phyloP scores from a whole-genome alignment of 1,140 invertebrate species.

The Heliconius nattereri region DNA sequence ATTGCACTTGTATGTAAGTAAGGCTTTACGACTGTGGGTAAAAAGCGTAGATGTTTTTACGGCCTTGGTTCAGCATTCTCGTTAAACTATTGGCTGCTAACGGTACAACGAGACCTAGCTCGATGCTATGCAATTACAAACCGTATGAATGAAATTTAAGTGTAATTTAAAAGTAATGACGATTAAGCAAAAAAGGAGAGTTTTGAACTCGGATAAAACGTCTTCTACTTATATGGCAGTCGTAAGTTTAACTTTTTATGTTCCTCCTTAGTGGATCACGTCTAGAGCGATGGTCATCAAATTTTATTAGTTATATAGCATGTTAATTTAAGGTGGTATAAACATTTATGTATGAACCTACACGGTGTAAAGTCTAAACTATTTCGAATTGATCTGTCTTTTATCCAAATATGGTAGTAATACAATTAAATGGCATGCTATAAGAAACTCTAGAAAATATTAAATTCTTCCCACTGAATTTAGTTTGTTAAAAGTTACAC shows the following conservation, averaged over 20 bases:
- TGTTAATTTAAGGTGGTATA: slow-evolving; percentile 2
- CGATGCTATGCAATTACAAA: slow-evolving; percentile 18
- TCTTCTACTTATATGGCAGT: slow-evolving; percentile 15
- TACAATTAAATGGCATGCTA: background rate
- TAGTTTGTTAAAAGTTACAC: background rate
- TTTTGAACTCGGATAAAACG: slow-evolving; percentile 21
- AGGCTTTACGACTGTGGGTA: slow-evolving; percentile 21
- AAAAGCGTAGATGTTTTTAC: slow-evolving; percentile 33
- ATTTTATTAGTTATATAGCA: slow-evolving; percentile 20
- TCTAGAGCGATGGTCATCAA: slow-evolving; percentile 25
- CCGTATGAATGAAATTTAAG: slow-evolving; percentile 17
- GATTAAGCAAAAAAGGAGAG: slow-evolving; percentile 26
- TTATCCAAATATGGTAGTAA: background rate
- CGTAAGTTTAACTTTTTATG: slow-evolving; percentile 26
- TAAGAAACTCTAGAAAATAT: background rate
- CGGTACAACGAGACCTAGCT: slow-evolving; percentile 26
- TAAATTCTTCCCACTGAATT: background rate
- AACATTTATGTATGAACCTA: background rate
- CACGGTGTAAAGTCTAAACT: background rate
- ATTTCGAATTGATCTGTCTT: background rate
- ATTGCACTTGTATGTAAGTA: slow-evolving; percentile 26
- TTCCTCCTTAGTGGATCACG: slow-evolving; percentile 2
- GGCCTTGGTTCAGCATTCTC: slow-evolving; percentile 33
- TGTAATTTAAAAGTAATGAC: slow-evolving; percentile 32
- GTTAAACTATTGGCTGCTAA: slow-evolving; percentile 27